Base-by-base conservation (phyloP, 37 sponge, comb jelly and placozoan genomes). In the Axinella damicornis region DNA sequence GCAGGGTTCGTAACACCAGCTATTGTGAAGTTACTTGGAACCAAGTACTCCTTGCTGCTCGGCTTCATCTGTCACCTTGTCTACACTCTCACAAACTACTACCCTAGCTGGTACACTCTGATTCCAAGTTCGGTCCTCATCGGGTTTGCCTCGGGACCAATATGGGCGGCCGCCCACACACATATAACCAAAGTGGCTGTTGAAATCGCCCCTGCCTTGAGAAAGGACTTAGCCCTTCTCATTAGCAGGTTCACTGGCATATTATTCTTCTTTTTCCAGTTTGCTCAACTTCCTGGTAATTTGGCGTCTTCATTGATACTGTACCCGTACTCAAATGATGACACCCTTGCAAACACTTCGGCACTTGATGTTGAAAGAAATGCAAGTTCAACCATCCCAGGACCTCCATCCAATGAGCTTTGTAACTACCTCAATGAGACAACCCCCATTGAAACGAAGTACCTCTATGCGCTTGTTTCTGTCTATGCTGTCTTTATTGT, bases 31-130 rank as follows among this genome's bases (percentile, higher is more conserved):
- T 20, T 72, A 1, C 31, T 87, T 0, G 87, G 87, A 2, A 79
- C 80, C 35, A 87, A 87, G 53, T 61, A 73, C 24, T 57, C 80
- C 32, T 34, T 87, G 21, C 28, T 87, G 37, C 22, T 63, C 24
- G 74, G 79, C 9, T 86, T 71, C 57, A 24, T 80, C 11, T 61
- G 74, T n/a, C 65, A 68, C 46, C 57, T 79, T 27, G 0, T 69
- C 62, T 94, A 76, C 67, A 73, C 81, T 1, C 57, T 39, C 0
- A 21, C 84, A 53, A 87, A 94, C 76, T 94, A 57, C 76, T 90
- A 94, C 59, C 90, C 94, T 0, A 38, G 39, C 34, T 86, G 84
- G 90, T 90, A 83, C 76, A 87, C 91, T 13, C 87, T 94, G 15
- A 37, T 94, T 21, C 94, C 94, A 30, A 70, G 65, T 13, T 79